These are phyloP conservation scores for Melipona beecheii DNA, from an alignment of 2,888 invertebrate species.

Conservation along the genomic window DNA sequence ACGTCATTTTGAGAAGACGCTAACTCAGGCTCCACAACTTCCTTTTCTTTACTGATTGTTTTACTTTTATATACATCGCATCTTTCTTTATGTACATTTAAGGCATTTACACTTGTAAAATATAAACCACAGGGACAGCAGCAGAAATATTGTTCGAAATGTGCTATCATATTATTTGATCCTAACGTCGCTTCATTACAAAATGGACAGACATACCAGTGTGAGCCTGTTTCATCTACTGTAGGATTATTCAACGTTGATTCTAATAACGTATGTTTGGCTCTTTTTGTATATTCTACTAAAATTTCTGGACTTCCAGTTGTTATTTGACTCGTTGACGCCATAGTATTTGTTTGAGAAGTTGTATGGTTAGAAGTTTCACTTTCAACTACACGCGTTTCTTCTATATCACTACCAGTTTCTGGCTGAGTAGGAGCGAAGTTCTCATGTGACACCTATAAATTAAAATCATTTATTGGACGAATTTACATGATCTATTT, in stretches of 20 bases:
- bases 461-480: conserved; percentile 5
- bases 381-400: conserved; percentile 64
- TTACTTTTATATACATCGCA: conserved; percentile 72
- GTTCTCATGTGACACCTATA: conserved; percentile 70
- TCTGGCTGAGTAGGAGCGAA: conserved; percentile 69
- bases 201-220: conserved; percentile 82
- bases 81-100: conserved; percentile 79
- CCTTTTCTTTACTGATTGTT: conserved; percentile 48
- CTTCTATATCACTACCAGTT: conserved; percentile 71
- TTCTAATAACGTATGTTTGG: conserved; percentile 77
- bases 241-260: conserved; percentile 78
- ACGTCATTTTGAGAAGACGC: conserved; percentile 36
- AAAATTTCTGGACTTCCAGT: conserved; percentile 72
- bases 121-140: conserved; percentile 83
- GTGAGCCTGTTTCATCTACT: conserved; percentile 78
- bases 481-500: not conserved
- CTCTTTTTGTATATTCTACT: conserved; percentile 79
- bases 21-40: conserved; percentile 43
- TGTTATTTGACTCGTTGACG: conserved; percentile 77
- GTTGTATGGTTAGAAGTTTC: conserved; percentile 61
- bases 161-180: conserved; percentile 75
- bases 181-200: conserved; percentile 81
- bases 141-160: conserved; percentile 81
- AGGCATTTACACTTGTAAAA: conserved; percentile 84
- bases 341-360: conserved; percentile 65